phyloP scores from a whole-genome alignment of 2,797 vertebrate genomes.

The Siniperca undulata region DNA sequence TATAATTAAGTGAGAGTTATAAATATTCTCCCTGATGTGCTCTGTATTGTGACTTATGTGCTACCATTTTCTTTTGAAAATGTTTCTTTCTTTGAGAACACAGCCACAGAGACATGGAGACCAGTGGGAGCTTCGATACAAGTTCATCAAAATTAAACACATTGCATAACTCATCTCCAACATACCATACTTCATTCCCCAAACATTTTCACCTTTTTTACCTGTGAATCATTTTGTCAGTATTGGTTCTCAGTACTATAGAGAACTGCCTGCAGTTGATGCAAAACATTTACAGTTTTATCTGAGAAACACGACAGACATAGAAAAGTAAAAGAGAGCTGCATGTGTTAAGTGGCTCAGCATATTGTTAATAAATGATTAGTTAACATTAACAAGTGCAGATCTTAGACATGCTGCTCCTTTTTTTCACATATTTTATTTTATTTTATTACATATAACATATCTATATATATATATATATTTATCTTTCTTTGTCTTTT shows the following conservation, averaged over 20 bases:
- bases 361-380: conserved; percentile 2
- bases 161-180: background rate
- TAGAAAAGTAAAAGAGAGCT: background rate
- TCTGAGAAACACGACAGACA: background rate
- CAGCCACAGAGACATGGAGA: background rate
- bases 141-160: conserved; percentile 1
- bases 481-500: background rate
- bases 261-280: background rate
- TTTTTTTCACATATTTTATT: no score
- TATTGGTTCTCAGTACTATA: background rate
- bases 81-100: background rate
- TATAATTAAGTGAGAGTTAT: background rate
- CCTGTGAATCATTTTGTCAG: background rate
- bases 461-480: no score
- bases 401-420: no score
- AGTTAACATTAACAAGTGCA: background rate
- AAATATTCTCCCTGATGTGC: background rate
- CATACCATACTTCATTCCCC: background rate
- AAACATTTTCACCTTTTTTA: background rate
- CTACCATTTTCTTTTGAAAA: background rate
- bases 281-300: conserved; percentile 1
- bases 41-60: conserved; percentile 5
- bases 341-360: background rate
- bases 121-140: background rate
- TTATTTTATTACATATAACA: no score